These are phyloP conservation scores for Pithys albifrons DNA, from an alignment of 2,113 vertebrate genomes.

Conservation along the genomic window DNA sequence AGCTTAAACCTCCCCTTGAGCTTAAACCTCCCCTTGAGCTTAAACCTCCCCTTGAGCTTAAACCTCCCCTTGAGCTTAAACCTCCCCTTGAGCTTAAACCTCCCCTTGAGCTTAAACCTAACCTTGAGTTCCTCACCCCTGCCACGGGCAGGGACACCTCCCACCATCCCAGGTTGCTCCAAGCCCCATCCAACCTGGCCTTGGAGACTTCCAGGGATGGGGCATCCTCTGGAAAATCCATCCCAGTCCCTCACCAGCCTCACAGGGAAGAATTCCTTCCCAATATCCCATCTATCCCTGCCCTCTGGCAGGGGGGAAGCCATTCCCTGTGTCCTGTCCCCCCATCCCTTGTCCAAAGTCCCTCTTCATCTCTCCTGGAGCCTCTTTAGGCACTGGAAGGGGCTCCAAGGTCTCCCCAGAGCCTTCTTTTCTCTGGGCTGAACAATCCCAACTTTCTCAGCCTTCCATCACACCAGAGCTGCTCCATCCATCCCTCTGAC, in stretches of 20 bases:
- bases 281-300: not conserved
- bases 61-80: not conserved
- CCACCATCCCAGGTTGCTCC: not conserved
- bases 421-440: not conserved
- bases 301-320: no score
- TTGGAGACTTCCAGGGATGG: not conserved
- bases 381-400: not conserved
- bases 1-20: no score
- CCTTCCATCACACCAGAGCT: not conserved
- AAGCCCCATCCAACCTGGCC: not conserved
- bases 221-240: not conserved
- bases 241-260: rapidly evolving
- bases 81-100: not conserved
- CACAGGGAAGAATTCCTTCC: not conserved
- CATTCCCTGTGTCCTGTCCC: not conserved
- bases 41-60: not conserved
- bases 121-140: not conserved
- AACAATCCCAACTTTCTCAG: not conserved
- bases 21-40: not conserved
- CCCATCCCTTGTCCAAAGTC: not conserved
- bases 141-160: not conserved
- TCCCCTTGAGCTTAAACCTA: not conserved
- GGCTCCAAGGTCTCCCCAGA: not conserved
- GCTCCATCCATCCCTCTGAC: not conserved
- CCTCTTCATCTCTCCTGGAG: not conserved